Conservation (phyloP, 2,888 invertebrate genomes). For the Scaptomyza tumidula region DNA sequence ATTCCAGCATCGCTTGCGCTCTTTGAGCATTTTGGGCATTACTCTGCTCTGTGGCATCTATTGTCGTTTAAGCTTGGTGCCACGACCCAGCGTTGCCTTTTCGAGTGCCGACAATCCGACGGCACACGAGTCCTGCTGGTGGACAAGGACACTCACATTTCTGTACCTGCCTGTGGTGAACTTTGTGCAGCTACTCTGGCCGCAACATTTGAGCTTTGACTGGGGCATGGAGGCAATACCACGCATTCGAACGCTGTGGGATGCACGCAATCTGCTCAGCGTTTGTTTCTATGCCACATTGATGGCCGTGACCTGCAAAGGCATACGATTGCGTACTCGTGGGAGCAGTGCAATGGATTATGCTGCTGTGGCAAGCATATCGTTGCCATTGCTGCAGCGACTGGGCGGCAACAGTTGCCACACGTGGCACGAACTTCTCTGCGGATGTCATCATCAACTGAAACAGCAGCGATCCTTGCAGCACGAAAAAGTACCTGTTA, state of each 20-base stretch:
- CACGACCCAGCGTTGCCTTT: conserved; percentile 90
- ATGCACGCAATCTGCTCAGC: conserved; percentile 91
- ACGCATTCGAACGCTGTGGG: conserved; percentile 90
- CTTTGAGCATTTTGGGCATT: conserved; percentile 88
- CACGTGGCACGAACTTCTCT: conserved; percentile 87
- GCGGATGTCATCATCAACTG: conserved; percentile 28
- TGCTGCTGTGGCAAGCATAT: conserved; percentile 51
- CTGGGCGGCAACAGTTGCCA: conserved; percentile 86
- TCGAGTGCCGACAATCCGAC: conserved; percentile 98
- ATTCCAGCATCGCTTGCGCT: conserved; percentile 88
- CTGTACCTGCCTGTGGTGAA: conserved; percentile 96
- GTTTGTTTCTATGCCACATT: conserved; percentile 90
- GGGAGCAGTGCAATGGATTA: conserved; percentile 42
- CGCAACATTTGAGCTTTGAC: conserved; percentile 96
- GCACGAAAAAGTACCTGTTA: background rate
- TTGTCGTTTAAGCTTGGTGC: conserved; percentile 91
- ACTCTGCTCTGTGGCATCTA: conserved; percentile 88
- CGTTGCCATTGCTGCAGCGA: conserved; percentile 59
- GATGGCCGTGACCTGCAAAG: conserved; percentile 68
- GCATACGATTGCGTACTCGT: conserved; percentile 25
- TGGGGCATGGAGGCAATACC: conserved; percentile 99
- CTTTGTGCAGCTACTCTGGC: conserved; percentile 93
- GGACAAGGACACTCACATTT: conserved; percentile 95
- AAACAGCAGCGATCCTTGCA: background rate
- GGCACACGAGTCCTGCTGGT: conserved; percentile 90